phyloP scores from a whole-genome alignment of 2,113 vertebrate species.

The Gracilinanus agilis region DNA sequence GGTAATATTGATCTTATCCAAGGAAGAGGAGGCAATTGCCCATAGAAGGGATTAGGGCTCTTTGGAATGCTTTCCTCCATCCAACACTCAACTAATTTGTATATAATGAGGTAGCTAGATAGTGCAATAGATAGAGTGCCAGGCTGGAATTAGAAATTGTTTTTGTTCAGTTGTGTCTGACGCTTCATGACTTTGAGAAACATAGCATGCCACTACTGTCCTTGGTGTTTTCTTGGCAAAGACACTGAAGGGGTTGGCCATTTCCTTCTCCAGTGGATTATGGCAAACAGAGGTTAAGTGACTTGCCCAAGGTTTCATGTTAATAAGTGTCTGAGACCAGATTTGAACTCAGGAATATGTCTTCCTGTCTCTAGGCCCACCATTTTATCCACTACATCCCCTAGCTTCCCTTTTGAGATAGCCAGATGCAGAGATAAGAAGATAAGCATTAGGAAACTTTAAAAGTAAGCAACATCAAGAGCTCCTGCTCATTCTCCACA shows the following conservation, averaged over 20 bases:
- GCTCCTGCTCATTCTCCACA: neutral
- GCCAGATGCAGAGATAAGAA: neutral
- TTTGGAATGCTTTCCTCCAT: neutral
- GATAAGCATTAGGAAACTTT: neutral
- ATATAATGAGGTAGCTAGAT: neutral
- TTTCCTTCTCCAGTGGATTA: too few species aligned
- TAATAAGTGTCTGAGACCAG: too few species aligned
- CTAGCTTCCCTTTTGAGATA: neutral
- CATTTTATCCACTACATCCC: too few species aligned
- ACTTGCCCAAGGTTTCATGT: neutral
- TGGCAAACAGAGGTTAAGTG: neutral
- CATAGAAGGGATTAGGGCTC: neutral
- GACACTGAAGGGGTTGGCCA: too few species aligned
- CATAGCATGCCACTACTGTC: too few species aligned
- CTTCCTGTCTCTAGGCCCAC: too few species aligned
- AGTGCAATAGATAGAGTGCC: neutral
- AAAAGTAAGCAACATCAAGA: neutral
- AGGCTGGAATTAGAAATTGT: neutral
- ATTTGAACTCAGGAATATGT: too few species aligned
- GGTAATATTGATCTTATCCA: neutral
- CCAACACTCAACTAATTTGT: neutral
- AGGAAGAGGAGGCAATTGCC: neutral
- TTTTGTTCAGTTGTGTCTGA: too few species aligned
- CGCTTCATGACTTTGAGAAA: too few species aligned
- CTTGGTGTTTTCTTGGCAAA: too few species aligned